Percentiles rank a stretch among this genome's conserved stretches.
phyloP scores from a whole-genome alignment of 2,113 vertebrate genomes.

The Aphelocoma coerulescens region DNA sequence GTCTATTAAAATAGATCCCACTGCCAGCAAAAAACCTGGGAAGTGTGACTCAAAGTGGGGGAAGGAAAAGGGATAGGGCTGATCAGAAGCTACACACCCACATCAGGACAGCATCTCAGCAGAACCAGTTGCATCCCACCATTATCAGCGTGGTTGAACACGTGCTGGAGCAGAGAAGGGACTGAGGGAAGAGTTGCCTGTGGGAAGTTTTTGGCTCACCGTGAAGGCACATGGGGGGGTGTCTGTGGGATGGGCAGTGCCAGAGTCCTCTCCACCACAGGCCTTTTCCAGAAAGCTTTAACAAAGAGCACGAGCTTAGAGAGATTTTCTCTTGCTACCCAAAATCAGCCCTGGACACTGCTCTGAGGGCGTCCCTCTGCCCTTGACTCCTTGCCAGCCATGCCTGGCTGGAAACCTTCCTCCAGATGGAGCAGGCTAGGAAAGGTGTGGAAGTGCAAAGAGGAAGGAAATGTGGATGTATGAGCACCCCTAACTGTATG shows the following conservation, averaged over 20 bases:
- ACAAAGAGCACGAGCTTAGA: not conserved
- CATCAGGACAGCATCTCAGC: slow-evolving; percentile 29
- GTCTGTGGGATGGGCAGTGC: not conserved
- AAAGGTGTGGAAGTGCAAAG: not conserved
- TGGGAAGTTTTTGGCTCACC: slow-evolving; percentile 7
- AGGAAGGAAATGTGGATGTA: not conserved
- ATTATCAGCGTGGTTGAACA: not conserved
- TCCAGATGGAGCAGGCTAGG: slow-evolving; percentile 14
- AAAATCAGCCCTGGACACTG: not conserved
- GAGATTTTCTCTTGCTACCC: not conserved
- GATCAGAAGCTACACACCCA: slow-evolving; percentile 33
- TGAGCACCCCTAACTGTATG: not conserved
- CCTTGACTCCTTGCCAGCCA: not conserved
- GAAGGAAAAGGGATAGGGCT: not conserved
- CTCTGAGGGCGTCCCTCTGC: not conserved
- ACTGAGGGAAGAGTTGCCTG: not conserved
- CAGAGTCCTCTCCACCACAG: not conserved
- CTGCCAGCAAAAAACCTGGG: not conserved
- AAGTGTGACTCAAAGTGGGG: slow-evolving; percentile 49
- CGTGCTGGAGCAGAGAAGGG: not conserved
- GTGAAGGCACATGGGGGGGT: not conserved
- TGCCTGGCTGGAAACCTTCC: not conserved
- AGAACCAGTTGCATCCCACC: not conserved
- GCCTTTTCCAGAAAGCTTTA: not conserved
- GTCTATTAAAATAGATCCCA: slow-evolving; percentile 33